Conservation (phyloP, 2,113 vertebrate species). For the Hymenochirus boettgeri region DNA sequence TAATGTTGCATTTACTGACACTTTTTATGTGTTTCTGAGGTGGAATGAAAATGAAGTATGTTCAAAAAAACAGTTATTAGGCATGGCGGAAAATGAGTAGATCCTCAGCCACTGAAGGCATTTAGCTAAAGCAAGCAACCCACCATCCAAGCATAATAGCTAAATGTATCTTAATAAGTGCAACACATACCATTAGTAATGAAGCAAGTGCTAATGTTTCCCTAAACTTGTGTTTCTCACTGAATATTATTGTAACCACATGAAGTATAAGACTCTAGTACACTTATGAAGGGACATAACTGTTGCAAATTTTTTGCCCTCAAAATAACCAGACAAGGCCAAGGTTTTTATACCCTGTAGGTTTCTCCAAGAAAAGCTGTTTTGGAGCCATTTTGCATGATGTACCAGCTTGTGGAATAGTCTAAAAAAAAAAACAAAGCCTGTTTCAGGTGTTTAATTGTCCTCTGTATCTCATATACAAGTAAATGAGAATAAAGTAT, state of each 20-base stretch:
- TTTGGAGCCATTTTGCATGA: slow-evolving; percentile 14
- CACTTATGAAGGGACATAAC: slow-evolving; percentile 17
- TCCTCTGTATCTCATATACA: too few relatives aligned
- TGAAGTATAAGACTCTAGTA: slow-evolving; percentile 28
- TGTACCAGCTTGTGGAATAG: too few relatives aligned
- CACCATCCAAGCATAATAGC: slow-evolving; percentile 36
- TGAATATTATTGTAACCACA: slow-evolving; percentile 27
- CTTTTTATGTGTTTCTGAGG: slow-evolving; percentile 3
- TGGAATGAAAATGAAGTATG: not conserved
- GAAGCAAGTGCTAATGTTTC: slow-evolving; percentile 38
- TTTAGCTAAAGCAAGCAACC: slow-evolving; percentile 33
- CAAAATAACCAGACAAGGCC: slow-evolving; percentile 10
- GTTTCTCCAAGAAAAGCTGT: slow-evolving; percentile 37
- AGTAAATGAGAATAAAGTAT: too few relatives aligned
- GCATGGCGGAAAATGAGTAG: slow-evolving; percentile 29
- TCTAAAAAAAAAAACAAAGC: too few relatives aligned
- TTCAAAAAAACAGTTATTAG: slow-evolving; percentile 21
- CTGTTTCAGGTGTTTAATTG: too few relatives aligned
- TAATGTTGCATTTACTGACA: slow-evolving; percentile 17
- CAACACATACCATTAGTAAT: slow-evolving; percentile 27
- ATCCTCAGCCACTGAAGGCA: slow-evolving; percentile 24
- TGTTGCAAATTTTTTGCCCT: slow-evolving; percentile 16
- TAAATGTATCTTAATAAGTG: slow-evolving; percentile 28
- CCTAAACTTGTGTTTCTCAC: slow-evolving; percentile 34
- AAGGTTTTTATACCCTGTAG: not conserved